A percentile compares a stretch with the other conserved stretches of the same genome.
These are phyloP conservation scores for Manacus vitellinus DNA, from an alignment of 2,113 vertebrate species.

Conservation along the genomic window DNA sequence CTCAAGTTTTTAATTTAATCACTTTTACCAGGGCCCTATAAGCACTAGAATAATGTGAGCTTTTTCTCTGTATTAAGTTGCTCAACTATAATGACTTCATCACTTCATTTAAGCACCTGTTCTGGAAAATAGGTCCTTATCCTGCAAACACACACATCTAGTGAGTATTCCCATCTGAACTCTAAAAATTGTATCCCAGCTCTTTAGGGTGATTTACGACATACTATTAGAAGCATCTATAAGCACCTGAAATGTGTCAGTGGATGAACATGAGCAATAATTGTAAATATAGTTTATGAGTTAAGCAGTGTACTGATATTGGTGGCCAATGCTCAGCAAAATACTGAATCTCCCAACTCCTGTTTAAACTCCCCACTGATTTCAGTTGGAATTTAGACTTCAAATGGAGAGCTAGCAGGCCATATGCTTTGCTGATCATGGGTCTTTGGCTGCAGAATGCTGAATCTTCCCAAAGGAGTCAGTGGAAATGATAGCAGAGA, in stretches of 20 bases:
- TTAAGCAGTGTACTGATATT: constrained; percentile 11
- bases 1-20: constrained; percentile 57
- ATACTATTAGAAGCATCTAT: constrained; percentile 36
- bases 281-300: constrained; percentile 61
- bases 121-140: constrained; percentile 63
- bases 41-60: constrained; percentile 21
- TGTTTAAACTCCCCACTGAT: constrained; percentile 39
- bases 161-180: constrained; percentile 61
- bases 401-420: constrained; percentile 10
- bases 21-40: constrained; percentile 15
- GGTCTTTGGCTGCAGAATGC: background rate
- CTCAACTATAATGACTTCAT: constrained; percentile 51
- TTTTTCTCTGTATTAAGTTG: constrained; percentile 56
- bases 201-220: constrained; percentile 29
- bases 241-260: constrained; percentile 49
- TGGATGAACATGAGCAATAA: constrained; percentile 44
- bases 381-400: constrained; percentile 27
- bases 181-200: constrained; percentile 49
- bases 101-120: constrained; percentile 62
- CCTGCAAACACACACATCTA: constrained; percentile 29
- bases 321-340: background rate
- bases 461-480: background rate
- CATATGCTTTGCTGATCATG: constrained; percentile 46
- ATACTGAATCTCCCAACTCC: constrained; percentile 28
- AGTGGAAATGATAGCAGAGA: constrained; percentile 14